Conservation (phyloP, 1,140 invertebrate genomes). For the Brachionus plicatilis region DNA sequence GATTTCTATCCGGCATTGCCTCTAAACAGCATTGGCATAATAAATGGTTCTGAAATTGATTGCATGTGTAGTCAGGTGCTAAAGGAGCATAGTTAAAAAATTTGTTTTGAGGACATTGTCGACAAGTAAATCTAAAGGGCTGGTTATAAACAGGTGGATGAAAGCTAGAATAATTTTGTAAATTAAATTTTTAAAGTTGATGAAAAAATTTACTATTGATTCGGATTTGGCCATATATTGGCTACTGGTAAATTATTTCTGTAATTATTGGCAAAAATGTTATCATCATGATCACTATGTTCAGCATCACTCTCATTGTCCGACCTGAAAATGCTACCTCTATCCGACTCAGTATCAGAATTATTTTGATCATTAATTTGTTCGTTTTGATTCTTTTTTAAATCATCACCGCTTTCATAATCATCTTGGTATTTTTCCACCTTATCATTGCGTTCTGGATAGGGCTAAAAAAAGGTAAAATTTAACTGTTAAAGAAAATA, state of each 20-base stretch:
- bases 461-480: neutral
- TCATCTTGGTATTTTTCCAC: neutral
- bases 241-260: neutral
- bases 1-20: constrained; percentile 49
- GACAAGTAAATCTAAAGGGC: constrained; percentile 9
- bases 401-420: neutral
- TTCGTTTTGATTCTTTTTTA: neutral
- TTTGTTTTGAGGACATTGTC: constrained; percentile 42
- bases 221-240: neutral
- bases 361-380: constrained; percentile 42
- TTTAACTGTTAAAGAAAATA: neutral
- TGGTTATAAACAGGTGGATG: constrained; percentile 45
- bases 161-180: constrained; percentile 45
- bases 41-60: constrained; percentile 46
- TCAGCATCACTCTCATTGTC: constrained; percentile 42
- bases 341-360: constrained; percentile 16
- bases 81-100: constrained; percentile 43
- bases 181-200: neutral
- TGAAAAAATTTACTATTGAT: neutral
- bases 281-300: constrained; percentile 40
- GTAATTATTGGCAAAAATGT: neutral
- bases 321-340: neutral
- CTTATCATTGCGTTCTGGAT: neutral
- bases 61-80: constrained; percentile 45
- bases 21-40: constrained; percentile 52